Base-by-base conservation (phyloP, 2,888 invertebrate species). In the Choreutis nemorana region DNA sequence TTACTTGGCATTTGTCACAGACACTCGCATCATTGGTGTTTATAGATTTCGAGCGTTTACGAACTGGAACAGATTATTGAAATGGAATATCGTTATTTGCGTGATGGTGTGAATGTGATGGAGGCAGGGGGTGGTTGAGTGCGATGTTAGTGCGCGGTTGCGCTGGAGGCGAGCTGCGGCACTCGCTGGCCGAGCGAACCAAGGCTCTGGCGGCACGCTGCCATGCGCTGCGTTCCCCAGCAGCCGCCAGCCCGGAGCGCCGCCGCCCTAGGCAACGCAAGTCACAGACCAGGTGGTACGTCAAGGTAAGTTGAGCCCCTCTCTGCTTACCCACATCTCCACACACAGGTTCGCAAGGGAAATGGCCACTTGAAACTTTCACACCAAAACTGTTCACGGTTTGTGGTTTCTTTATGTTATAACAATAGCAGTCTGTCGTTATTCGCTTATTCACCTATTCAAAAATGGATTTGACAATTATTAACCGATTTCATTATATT, bases 271-370 rank as follows among this genome's bases (percentile, higher is more conserved):
- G 78, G 35, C 80, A 75, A 39, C 66, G 77, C 52, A 83, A 83
- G 49, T 81, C 81, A 26, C 81, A 78, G 44, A 81, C 84, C 35
- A 78, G 83, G 67, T 86, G 86, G 84, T 87, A 87, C 59, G 85
- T 87, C 51, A 87, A 88, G 87, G 87, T 88, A 84, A 83, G 83
- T 54, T 58, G 53, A 42, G 34, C 12, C 41, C 38, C 29, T 32
- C 20, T n/a, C n/a, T n/a, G n/a, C n/a, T n/a, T n/a, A n/a, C n/a
- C n/a, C n/a, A n/a, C n/a, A n/a, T n/a, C n/a, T n/a, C n/a, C n/a
- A n/a, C n/a, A n/a, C n/a, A n/a, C n/a, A n/a, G n/a, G n/a, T n/a
- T n/a, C n/a, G n/a, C n/a, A n/a, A n/a, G n/a, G n/a, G n/a, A n/a
- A n/a, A n/a, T n/a, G n/a, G n/a, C n/a, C n/a, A n/a, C n/a, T n/a